Base-by-base conservation (phyloP, 2,113 vertebrate genomes). In the Narcine bancroftii region DNA sequence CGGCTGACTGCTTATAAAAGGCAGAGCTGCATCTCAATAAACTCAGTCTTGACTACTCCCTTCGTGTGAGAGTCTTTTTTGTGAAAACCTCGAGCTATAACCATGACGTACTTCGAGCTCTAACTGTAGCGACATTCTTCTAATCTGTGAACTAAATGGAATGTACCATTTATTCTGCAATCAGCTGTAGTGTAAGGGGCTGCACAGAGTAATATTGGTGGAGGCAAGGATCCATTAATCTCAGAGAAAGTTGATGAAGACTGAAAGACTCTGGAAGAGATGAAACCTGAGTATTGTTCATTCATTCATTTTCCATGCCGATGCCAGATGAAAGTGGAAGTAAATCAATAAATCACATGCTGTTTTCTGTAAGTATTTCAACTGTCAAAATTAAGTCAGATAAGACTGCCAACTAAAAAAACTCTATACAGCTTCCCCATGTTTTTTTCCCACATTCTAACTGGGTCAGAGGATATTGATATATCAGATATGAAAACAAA, bases 241-340 rank as follows among this genome's bases (percentile, higher is more conserved):
- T 33, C 75, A n/a, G 29, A 53, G 47, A 83, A 6, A 79, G 45
- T 53, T 83, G 79, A 83, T 29, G 47, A 83, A 83, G 50, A 53
- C 79, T 56, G 79, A 9, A n/a, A 53, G 79, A 56, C 53, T 83
- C 26, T 11, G 26, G 47, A 83, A n/a, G 9, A 11, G 26, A 83
- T 53, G 11, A 83, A 53, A 56, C 47, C 45, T 53, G 75, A 77
- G 75, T 0, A 83, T 83, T 83, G 47, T 83, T 83, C 79, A 56
- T 33, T 53, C 50, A 47, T 83, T 56, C 47, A 53, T 83, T 47
- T 83, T 56, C 79, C 29, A 83, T 56, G 79, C 10, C 50, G 53
- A 83, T 47, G 79, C 33, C 47, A 83, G 79, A 33, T 83, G 79
- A 53, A 83, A 83, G 79, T 83, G 50, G 53, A 29, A 83, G 79